Base-by-base conservation (phyloP, 1,140 invertebrate species). In the Drosophila baimaii region DNA sequence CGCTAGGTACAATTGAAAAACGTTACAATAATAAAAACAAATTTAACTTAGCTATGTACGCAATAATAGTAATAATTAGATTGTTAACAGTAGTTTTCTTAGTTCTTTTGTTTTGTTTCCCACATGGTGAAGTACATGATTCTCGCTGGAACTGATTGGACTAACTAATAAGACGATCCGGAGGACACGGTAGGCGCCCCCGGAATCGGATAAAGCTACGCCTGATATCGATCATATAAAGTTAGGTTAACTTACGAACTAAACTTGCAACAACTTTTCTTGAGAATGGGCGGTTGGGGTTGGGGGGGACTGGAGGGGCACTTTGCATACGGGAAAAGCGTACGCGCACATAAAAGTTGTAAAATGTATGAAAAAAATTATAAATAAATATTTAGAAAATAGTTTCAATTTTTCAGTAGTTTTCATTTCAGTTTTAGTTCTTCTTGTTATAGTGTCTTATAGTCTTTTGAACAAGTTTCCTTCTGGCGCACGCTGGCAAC, bases 381-480 rank as follows among this genome's bases (percentile, higher is more conserved):
- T 78, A 84, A 89, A 89, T 89, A 89, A 89, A 89, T 89, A 89
- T 89, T 84, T 89, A 89, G 74, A 75, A 89, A 88, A 83, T 88
- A 88, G 84, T 89, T 89, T 65, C 52, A 54, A 72, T 63, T 70
- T 49, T 75, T 52, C 57, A 37, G 54, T 68, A 37, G 54, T 59
- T 77, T 68, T 77, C 33, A 25, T 68, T 43, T 68, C 27, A 44
- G 62, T 77, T 68, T 61, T 69, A 56, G 52, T 69, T 76, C 51
- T 56, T 62, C 10, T 41, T 77, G 74, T 71, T 61, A 66, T 35
- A 52, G 35, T 57, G 56, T 68, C 54, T 78, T 62, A 71, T 89
- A 89, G 84, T 89, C 80, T 89, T 89, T 89, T 89, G 44, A 84
- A 89, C 64, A 84, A 84, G 84, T 88, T 89, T 83, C 68, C 79